These are phyloP conservation scores for Drosophila affinis DNA, from an alignment of 2,888 invertebrate species.

Conservation along the genomic window DNA sequence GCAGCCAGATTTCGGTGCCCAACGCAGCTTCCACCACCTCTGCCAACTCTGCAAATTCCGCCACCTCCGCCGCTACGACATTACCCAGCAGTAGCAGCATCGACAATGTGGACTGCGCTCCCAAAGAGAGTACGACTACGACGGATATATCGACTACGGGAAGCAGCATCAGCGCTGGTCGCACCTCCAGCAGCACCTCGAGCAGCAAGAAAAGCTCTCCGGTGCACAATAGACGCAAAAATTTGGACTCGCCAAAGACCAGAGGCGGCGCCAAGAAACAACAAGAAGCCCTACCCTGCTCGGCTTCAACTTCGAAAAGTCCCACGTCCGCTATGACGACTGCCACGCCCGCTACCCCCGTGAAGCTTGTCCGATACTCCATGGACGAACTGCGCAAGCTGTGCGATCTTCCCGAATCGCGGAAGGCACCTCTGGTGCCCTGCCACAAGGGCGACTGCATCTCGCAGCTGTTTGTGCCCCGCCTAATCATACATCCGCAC, in stretches of 20 bases:
- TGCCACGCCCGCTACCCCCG: background rate
- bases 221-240: constrained; percentile 11
- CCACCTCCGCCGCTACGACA: background rate
- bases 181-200: constrained; percentile 7
- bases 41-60: background rate
- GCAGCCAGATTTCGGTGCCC: constrained; percentile 27
- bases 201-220: constrained; percentile 44
- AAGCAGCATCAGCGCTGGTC: constrained; percentile 12
- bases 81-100: constrained; percentile 10
- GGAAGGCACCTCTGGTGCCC: constrained; percentile 74
- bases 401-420: constrained; percentile 64
- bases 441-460: constrained; percentile 79
- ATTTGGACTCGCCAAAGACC: constrained; percentile 8
- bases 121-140: constrained; percentile 2
- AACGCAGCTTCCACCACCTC: background rate
- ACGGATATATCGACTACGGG: background rate
- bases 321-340: background rate
- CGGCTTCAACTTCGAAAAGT: background rate
- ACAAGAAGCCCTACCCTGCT: constrained; percentile 18
- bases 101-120: constrained; percentile 60
- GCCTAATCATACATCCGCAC: constrained; percentile 53
- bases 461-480: constrained; percentile 76
- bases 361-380: constrained; percentile 62
- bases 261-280: constrained; percentile 9
- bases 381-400: constrained; percentile 73